Conservation (phyloP, 2,888 invertebrate species). For the Amitus sp. region DNA sequence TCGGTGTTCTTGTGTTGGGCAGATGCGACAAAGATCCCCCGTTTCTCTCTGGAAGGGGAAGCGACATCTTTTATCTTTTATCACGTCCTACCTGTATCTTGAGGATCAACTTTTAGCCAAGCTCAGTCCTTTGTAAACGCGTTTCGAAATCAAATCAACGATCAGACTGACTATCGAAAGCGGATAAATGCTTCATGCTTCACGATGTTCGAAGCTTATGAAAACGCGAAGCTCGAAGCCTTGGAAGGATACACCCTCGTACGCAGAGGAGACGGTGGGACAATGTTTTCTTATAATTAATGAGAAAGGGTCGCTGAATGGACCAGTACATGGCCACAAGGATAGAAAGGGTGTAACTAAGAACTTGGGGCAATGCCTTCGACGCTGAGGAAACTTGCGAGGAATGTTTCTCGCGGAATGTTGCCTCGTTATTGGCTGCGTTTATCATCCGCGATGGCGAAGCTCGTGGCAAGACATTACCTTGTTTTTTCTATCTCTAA, state of each 20-base stretch:
- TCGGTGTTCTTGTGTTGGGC: slow-evolving; percentile 59
- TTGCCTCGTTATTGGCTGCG: slow-evolving; percentile 47
- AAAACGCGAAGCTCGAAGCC: slow-evolving; percentile 26
- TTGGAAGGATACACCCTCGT: slow-evolving; percentile 30
- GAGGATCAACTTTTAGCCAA: no score
- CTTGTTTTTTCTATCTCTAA: neutral
- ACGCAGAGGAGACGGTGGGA: slow-evolving; percentile 43
- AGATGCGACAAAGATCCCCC: slow-evolving; percentile 61
- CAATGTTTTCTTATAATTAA: slow-evolving; percentile 64
- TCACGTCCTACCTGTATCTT: slow-evolving; percentile 17
- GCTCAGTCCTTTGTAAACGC: no score
- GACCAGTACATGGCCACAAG: slow-evolving; percentile 55
- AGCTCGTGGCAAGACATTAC: slow-evolving; percentile 22
- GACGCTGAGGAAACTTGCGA: slow-evolving; percentile 49
- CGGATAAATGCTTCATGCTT: no score
- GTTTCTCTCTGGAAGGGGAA: slow-evolving; percentile 41
- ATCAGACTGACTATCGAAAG: slow-evolving; percentile 39
- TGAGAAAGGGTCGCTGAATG: slow-evolving; percentile 56
- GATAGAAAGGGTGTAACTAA: slow-evolving; percentile 56
- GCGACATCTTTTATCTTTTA: slow-evolving; percentile 29
- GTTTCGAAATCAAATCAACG: slow-evolving; percentile 41
- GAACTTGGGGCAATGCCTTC: slow-evolving; percentile 51
- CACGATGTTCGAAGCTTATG: slow-evolving; percentile 27
- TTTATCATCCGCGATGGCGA: slow-evolving; percentile 34
- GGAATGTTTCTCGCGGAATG: slow-evolving; percentile 52